Evolutionary conservation across 2,888 invertebrate genomes (phyloP).

Genomic region (Tenthredo amoena): DNA sequence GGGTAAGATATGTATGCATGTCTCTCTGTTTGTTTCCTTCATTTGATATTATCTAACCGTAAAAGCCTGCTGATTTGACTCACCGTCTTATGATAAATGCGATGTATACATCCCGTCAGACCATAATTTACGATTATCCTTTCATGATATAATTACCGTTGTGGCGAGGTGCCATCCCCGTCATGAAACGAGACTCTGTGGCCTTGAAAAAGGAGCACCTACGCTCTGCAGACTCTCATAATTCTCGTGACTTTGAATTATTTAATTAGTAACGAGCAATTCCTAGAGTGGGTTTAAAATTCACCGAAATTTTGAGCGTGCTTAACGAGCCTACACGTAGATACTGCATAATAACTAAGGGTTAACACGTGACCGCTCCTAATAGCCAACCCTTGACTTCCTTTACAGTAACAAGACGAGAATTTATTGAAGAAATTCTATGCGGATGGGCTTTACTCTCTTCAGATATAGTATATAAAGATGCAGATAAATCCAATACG

Average conservation of each 20-base stretch:
- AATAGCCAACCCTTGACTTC: conserved; percentile 2
- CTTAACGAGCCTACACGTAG: not conserved
- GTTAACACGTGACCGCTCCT: conserved; percentile 6
- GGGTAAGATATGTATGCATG: not conserved
- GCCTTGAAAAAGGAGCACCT: not conserved
- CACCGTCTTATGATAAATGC: not conserved
- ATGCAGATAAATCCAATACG: not conserved
- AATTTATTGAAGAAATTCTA: not conserved
- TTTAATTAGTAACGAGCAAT: not conserved
- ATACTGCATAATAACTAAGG: conserved; percentile 9
- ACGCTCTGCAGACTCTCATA: not conserved
- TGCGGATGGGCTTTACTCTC: not conserved
- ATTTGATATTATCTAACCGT: not conserved
- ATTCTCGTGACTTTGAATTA: conserved; percentile 4
- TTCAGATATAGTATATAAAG: not conserved
- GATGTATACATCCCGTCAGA: not conserved
- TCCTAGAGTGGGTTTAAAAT: not conserved
- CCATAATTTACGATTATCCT: not conserved
- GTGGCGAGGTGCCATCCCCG: not conserved
- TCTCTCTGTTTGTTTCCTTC: not conserved
- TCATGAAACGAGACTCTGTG: not conserved
- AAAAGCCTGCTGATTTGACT: not conserved
- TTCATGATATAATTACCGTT: not conserved
- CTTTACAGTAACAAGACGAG: not conserved
- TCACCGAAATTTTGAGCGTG: not conserved